phyloP scores from a whole-genome alignment of 2,888 invertebrate species.

The Hipparchia sbordonii region DNA sequence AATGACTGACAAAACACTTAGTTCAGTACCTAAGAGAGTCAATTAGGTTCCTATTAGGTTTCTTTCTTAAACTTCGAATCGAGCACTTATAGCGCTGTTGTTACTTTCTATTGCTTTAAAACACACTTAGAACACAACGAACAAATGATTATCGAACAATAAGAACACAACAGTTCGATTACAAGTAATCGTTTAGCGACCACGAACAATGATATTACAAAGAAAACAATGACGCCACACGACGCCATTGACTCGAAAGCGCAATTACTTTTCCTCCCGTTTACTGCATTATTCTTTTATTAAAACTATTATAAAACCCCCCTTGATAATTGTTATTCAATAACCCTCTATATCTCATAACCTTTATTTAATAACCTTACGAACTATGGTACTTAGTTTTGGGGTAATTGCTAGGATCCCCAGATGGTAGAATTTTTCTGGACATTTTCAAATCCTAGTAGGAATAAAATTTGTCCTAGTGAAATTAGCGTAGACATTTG shows the following conservation, averaged over 20 bases:
- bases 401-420: conserved; percentile 25
- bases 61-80: background rate
- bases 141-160: conserved; percentile 28
- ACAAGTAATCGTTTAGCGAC: conserved; percentile 37
- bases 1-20: too few species aligned
- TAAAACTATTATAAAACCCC: conserved; percentile 45
- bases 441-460: background rate
- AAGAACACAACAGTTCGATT: conserved; percentile 29
- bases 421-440: conserved; percentile 3
- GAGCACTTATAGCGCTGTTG: background rate
- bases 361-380: conserved; percentile 30
- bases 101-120: conserved; percentile 7
- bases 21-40: background rate
- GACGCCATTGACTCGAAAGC: conserved; percentile 48
- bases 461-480: too few species aligned
- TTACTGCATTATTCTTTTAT: conserved; percentile 48
- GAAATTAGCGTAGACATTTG: too few species aligned
- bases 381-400: conserved; percentile 21
- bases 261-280: conserved; percentile 42
- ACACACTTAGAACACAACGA: conserved; percentile 25
- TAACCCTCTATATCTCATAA: conserved; percentile 41
- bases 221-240: conserved; percentile 45
- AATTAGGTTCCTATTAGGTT: background rate
- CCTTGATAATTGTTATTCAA: conserved; percentile 47
- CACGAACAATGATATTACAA: conserved; percentile 29